phyloP scores from a whole-genome alignment of 2,797 vertebrate genomes.

The Merluccius polli region DNA sequence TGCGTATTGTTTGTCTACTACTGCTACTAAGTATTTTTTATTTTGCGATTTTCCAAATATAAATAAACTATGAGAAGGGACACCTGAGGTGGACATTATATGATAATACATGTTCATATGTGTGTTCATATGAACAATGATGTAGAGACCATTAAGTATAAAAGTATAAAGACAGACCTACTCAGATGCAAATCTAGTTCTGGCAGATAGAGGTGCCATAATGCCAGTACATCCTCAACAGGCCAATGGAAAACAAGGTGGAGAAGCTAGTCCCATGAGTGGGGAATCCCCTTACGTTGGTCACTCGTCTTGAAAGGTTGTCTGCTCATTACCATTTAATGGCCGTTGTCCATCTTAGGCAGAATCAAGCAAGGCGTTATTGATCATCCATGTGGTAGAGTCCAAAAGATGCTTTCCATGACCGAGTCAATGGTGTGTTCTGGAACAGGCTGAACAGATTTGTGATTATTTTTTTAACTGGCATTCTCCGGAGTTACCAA shows the following conservation, averaged over 20 bases:
- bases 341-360: not conserved
- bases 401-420: not conserved
- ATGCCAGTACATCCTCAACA: not conserved
- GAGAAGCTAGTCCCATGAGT: not conserved
- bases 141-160: not conserved
- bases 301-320: not conserved
- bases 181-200: not conserved
- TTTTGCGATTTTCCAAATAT: too few relatives aligned
- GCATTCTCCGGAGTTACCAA: not conserved
- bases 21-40: not conserved
- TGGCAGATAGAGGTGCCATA: not conserved
- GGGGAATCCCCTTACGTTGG: not conserved
- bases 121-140: not conserved
- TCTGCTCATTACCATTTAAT: not conserved
- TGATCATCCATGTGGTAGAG: not conserved
- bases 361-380: not conserved
- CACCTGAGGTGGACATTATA: too few relatives aligned
- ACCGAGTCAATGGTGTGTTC: not conserved
- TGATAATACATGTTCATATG: too few relatives aligned
- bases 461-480: not conserved
- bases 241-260: not conserved
- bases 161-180: not conserved
- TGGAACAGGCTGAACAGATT: not conserved
- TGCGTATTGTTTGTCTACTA: not conserved
- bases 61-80: too few relatives aligned